Conservation (phyloP, 2,113 vertebrate genomes). For the Zingel zingel region DNA sequence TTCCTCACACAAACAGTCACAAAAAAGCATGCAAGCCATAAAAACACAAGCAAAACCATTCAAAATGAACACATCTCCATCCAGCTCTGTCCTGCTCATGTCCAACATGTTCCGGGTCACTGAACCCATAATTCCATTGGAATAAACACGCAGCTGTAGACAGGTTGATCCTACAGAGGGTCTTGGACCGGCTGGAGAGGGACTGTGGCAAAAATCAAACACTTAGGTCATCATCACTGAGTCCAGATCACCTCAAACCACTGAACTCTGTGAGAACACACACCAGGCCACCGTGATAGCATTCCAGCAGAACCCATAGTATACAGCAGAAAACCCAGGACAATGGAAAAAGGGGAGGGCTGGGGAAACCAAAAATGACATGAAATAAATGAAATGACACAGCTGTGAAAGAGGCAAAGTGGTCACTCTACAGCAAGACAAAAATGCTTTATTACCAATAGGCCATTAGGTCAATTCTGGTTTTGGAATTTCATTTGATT, state of each 20-base stretch:
- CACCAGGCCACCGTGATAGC: slow-evolving; percentile 59
- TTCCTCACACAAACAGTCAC: too few relatives aligned
- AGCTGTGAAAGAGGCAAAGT: slow-evolving; percentile 30
- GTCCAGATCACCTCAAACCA: slow-evolving; percentile 59
- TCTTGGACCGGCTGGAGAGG: slow-evolving; percentile 76
- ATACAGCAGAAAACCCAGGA: slow-evolving; percentile 59
- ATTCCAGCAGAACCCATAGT: slow-evolving; percentile 70
- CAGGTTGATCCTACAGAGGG: slow-evolving; percentile 15
- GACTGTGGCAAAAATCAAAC: slow-evolving; percentile 57
- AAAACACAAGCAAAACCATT: slow-evolving; percentile 51
- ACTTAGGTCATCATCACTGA: slow-evolving; percentile 33
- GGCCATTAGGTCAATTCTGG: background rate
- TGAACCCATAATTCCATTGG: background rate
- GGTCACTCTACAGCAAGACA: slow-evolving; percentile 78
- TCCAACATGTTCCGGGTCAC: slow-evolving; percentile 7
- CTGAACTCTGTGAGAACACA: slow-evolving; percentile 57
- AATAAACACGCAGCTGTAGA: slow-evolving; percentile 17
- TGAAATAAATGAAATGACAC: slow-evolving; percentile 24
- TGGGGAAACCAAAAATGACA: slow-evolving; percentile 23
- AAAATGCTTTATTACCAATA: background rate
- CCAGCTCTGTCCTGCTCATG: slow-evolving; percentile 73
- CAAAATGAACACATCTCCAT: slow-evolving; percentile 59
- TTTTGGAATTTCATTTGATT: background rate
- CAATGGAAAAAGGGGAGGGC: slow-evolving; percentile 20
- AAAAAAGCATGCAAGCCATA: slow-evolving; percentile 67